phyloP scores from a whole-genome alignment of 1,140 invertebrate genomes.

The Drosophila serrata region DNA sequence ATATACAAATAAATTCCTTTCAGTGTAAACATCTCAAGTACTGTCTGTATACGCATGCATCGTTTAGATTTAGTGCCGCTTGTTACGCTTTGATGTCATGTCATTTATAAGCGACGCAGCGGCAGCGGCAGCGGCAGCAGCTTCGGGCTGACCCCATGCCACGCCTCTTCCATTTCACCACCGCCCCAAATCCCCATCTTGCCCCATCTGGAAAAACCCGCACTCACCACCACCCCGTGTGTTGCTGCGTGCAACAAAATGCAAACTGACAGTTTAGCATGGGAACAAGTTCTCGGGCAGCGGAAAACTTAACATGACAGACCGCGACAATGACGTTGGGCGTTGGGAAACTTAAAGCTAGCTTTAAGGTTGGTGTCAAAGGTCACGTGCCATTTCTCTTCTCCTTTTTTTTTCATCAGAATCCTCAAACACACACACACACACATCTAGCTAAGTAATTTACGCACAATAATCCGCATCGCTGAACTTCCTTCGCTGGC shows the following conservation, averaged over 20 bases:
- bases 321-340: constrained; percentile 60
- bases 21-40: constrained; percentile 4
- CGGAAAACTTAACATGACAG: constrained; percentile 71
- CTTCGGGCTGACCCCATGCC: constrained; percentile 44
- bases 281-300: constrained; percentile 52
- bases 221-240: too few species aligned
- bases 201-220: background rate
- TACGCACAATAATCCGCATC: constrained; percentile 82
- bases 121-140: constrained; percentile 37
- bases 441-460: constrained; percentile 70
- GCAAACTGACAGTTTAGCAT: constrained; percentile 77
- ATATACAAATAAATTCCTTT: background rate
- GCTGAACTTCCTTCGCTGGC: constrained; percentile 64
- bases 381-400: constrained; percentile 29
- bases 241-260: constrained; percentile 63
- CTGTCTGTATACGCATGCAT: constrained; percentile 46
- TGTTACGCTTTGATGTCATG: constrained; percentile 79
- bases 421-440: background rate
- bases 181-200: constrained; percentile 3
- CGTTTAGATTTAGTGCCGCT: constrained; percentile 83
- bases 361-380: constrained; percentile 39
- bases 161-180: constrained; percentile 14
- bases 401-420: background rate
- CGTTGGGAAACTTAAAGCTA: constrained; percentile 34
- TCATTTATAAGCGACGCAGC: constrained; percentile 75